A percentile compares a stretch with the other conserved stretches of the same genome.
Conservation (phyloP, 2,797 vertebrate species). For the Pitangus sulphuratus region DNA sequence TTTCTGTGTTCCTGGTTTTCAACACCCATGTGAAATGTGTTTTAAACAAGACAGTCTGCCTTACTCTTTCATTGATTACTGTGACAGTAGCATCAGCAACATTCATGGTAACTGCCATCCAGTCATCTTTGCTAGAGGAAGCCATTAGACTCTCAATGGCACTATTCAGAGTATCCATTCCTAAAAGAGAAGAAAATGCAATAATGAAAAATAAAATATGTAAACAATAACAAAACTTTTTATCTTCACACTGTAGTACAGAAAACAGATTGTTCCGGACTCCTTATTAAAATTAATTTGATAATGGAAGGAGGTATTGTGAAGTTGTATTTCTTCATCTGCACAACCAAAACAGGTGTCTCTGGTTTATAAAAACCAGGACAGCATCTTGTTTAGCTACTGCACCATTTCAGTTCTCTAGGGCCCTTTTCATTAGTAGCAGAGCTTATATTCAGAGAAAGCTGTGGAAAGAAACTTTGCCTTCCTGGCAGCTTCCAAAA, state of each 20-base stretch:
- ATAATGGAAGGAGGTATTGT: background rate
- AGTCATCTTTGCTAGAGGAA: constrained; percentile 89
- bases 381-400: background rate
- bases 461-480: background rate
- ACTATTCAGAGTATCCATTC: constrained; percentile 96
- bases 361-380: background rate
- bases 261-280: background rate
- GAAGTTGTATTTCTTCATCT: background rate
- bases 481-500: background rate
- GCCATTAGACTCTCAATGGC: constrained; percentile 90
- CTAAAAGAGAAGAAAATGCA: constrained; percentile 68
- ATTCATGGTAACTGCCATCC: constrained; percentile 92
- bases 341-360: background rate
- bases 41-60: background rate
- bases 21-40: background rate
- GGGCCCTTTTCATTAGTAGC: background rate
- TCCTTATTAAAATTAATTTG: background rate
- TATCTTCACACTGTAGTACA: background rate
- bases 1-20: background rate
- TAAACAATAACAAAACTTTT: background rate
- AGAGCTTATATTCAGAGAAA: background rate
- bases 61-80: constrained; percentile 91
- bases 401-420: background rate
- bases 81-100: constrained; percentile 96
- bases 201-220: background rate